Evolutionary conservation across 2,113 vertebrate species (phyloP).

Genomic region (Caloenas nicobarica): DNA sequence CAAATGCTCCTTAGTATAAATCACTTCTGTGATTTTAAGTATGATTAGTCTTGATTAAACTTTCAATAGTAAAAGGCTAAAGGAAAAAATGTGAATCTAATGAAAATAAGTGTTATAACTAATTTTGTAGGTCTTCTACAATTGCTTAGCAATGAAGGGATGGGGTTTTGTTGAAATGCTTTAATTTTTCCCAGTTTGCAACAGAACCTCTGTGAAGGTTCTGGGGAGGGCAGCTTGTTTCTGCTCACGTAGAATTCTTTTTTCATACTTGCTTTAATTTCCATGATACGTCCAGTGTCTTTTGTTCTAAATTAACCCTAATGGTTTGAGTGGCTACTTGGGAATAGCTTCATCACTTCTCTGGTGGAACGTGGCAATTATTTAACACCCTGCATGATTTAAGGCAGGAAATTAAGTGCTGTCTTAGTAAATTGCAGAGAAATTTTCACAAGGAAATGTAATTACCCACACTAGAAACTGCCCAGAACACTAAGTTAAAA

Average conservation of each 20-base stretch:
- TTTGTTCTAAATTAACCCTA: neutral
- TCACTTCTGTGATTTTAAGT: neutral
- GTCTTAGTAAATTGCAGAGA: slow-evolving; percentile 4
- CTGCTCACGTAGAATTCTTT: neutral
- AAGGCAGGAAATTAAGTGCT: slow-evolving; percentile 24
- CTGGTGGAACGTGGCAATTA: neutral
- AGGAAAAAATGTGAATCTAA: neutral
- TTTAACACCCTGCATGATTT: neutral
- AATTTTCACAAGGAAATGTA: neutral
- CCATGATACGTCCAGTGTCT: fast-evolving
- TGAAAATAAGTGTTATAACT: neutral
- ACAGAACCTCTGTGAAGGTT: neutral
- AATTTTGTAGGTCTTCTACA: neutral
- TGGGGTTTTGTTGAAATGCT: neutral
- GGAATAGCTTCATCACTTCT: neutral
- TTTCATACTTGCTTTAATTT: neutral
- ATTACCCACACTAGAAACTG: neutral
- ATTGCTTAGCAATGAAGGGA: neutral
- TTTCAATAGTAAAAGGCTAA: neutral
- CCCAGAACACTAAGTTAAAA: neutral
- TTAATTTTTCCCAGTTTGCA: neutral
- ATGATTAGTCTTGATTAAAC: neutral
- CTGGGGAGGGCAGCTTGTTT: neutral
- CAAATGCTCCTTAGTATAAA: neutral
- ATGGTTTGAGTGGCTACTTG: neutral